Percentiles rank a stretch among this genome's conserved stretches.
Conservation (phyloP, 37 sponge, comb jelly and placozoan species). For the Halichondria panicea region DNA sequence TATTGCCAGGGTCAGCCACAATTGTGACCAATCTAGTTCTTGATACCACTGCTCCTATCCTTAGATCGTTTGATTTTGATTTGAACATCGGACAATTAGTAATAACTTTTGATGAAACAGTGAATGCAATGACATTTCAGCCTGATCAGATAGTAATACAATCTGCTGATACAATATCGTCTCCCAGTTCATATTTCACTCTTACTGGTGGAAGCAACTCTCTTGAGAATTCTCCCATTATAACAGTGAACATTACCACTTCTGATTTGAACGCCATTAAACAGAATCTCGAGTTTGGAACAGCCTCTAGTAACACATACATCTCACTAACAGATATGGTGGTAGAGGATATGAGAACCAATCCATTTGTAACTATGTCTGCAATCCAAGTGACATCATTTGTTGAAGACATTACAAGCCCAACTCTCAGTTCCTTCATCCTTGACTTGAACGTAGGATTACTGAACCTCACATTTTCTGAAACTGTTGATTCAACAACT, state of each 20-base stretch:
- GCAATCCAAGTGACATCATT: slow-evolving; percentile 47
- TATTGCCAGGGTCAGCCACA: slow-evolving; percentile 4
- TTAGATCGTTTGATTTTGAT: slow-evolving; percentile 65
- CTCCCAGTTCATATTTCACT: slow-evolving; percentile 30
- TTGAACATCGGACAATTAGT: slow-evolving; percentile 55
- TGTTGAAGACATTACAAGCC: slow-evolving; percentile 65
- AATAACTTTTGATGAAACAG: slow-evolving; percentile 84
- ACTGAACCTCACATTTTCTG: slow-evolving; percentile 75
- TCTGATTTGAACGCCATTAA: slow-evolving; percentile 82
- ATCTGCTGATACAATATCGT: neutral
- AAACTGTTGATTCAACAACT: slow-evolving; percentile 83
- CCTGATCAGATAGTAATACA: slow-evolving; percentile 49
- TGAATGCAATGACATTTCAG: slow-evolving; percentile 64
- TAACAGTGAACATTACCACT: slow-evolving; percentile 54
- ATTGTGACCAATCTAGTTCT: neutral
- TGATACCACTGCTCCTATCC: slow-evolving; percentile 54
- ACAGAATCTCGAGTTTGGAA: slow-evolving; percentile 58
- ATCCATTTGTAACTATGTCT: slow-evolving; percentile 13
- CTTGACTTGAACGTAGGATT: slow-evolving; percentile 68
- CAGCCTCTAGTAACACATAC: slow-evolving; percentile 52
- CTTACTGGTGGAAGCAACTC: slow-evolving; percentile 57
- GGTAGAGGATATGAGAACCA: slow-evolving; percentile 65
- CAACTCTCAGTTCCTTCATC: slow-evolving; percentile 53
- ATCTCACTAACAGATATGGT: slow-evolving; percentile 39
- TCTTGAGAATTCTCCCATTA: slow-evolving; percentile 41